phyloP scores from a whole-genome alignment of 2,113 vertebrate species.

The Corythornis vintsioides region DNA sequence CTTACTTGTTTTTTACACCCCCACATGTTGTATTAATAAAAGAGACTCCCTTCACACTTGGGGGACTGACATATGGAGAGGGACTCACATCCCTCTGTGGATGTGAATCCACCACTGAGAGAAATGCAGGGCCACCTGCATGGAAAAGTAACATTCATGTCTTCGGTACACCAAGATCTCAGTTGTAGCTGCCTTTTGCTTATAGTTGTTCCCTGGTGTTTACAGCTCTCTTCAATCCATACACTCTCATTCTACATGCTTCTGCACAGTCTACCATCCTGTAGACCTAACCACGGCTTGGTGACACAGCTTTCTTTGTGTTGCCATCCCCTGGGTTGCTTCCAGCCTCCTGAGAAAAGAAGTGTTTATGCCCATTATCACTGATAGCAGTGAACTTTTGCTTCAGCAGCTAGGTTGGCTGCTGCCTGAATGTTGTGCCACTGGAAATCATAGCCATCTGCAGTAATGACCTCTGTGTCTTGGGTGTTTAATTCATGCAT shows the following conservation, averaged over 20 bases:
- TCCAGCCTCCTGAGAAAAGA: background rate
- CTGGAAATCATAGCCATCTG: conserved; percentile 7
- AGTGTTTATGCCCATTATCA: background rate
- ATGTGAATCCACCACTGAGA: background rate
- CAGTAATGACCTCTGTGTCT: conserved; percentile 12
- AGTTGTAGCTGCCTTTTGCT: background rate
- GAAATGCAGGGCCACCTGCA: background rate
- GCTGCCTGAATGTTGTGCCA: background rate
- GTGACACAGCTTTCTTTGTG: background rate
- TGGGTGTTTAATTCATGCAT: conserved; percentile 8
- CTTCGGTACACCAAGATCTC: background rate
- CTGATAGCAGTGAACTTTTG: background rate
- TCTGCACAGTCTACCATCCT: background rate
- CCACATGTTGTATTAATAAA: background rate
- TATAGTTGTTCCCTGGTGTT: background rate
- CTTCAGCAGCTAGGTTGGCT: background rate
- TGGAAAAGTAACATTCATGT: fast-evolving
- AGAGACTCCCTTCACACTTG: background rate
- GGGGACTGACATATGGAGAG: background rate
- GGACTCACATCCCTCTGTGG: background rate
- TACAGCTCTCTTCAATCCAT: background rate
- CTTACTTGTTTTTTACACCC: background rate
- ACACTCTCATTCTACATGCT: background rate
- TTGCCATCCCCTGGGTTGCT: background rate
- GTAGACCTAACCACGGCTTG: background rate